phyloP scores from a whole-genome alignment of 2,888 invertebrate species.

The Resseliella maxima region DNA sequence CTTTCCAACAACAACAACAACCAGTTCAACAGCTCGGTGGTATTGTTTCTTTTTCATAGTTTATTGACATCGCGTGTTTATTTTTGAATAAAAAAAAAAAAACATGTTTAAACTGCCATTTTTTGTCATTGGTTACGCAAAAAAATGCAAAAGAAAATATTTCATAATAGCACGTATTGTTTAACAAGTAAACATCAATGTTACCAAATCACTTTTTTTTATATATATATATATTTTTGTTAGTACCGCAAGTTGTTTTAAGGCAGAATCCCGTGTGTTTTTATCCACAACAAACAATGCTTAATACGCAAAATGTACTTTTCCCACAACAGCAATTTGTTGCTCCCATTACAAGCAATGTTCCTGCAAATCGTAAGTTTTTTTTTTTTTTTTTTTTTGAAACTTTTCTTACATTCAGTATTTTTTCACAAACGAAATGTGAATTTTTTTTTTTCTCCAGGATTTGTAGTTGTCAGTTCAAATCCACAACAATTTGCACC shows the following conservation, averaged over 20 bases:
- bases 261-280: not conserved
- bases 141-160: no score
- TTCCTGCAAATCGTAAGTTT: not conserved
- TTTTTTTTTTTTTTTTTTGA: not conserved
- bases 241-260: not conserved
- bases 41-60: no score
- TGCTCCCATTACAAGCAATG: not conserved
- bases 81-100: no score
- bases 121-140: no score
- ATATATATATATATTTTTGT: no score
- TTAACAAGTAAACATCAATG: not conserved
- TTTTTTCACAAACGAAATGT: not conserved
- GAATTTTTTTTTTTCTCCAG: not conserved
- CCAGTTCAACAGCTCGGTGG: no score
- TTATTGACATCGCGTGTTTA: no score
- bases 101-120: no score
- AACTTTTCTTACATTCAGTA: not conserved
- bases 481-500: not conserved
- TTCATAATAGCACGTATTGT: not conserved
- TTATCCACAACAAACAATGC: not conserved
- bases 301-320: not conserved
- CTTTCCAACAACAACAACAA: not conserved
- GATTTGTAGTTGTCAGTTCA: not conserved
- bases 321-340: not conserved
- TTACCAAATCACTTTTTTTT: not conserved